Base-by-base conservation (phyloP, 2,113 vertebrate genomes). In the Hyla sarda region DNA sequence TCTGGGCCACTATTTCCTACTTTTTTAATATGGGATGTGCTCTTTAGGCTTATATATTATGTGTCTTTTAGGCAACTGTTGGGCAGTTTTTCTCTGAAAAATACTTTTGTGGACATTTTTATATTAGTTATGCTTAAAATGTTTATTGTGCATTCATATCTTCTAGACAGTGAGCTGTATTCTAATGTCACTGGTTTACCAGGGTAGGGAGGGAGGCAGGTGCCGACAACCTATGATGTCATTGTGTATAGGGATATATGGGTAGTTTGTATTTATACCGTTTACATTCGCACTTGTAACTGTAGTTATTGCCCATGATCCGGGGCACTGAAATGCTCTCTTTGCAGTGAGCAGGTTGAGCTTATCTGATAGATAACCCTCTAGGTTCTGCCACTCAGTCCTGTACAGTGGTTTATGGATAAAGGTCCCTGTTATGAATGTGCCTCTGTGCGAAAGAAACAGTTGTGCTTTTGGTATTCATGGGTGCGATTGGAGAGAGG, bases 401-500 rank as follows among this genome's bases (percentile, higher is more conserved):
- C 13, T 10, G 25, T 30, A 12, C 34, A 13, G 34, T 16, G 37
- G 21, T 45, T 34, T 12, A 32, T 37, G 71, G 34, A 45, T 73
- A 45, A 45, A n/a, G 37, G 69, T 23, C 21, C 30, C 52, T 11
- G 30, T n/a, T n/a, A n/a, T n/a, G n/a, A n/a, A 19, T n/a, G 19
- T n/a, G 52, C 14, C 19, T 32, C 48, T 23, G 25, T 54, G 48
- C 45, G 8, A 7, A 28, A 28, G 8, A 7, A 28, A 28, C 78
- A 25, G 45, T 81, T 62, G 32, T n/a, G 54, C 32, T 45, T 41
- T 25, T 81, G 72, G 41, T 37, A 62, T 81, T 62, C 30, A 45
- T 62, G 58, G 62, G 80, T 77, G 74, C 48, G 45, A 30, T 60
- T 54, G 65, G 41, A 28, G 9, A 72, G 82, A 83, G 67, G 54